Percentiles rank a stretch among this genome's conserved stretches.
phyloP scores from a whole-genome alignment of 2,113 vertebrate species.

The Austrofundulus limnaeus region DNA sequence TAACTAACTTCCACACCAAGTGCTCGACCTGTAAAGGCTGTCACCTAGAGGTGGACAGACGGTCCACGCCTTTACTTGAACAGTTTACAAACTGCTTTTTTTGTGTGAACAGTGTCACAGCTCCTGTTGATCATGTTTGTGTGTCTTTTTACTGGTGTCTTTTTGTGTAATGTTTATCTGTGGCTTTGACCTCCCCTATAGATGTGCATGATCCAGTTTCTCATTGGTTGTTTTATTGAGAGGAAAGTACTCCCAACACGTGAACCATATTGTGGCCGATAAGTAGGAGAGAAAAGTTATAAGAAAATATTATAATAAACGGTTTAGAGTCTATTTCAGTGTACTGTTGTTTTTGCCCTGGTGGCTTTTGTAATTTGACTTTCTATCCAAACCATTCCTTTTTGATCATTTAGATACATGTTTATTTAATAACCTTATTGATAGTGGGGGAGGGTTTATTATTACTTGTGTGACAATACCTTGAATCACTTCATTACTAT shows the following conservation, averaged over 20 bases:
- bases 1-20: conserved; percentile 49
- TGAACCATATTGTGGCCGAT: conserved; percentile 48
- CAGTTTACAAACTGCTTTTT: conserved; percentile 63
- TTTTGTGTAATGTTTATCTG: conserved; percentile 57
- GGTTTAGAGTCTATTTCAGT: conserved; percentile 32
- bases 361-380: background rate
- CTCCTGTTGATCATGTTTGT: conserved; percentile 48
- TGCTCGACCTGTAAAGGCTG: conserved; percentile 53
- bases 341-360: background rate
- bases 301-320: conserved; percentile 74
- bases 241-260: conserved; percentile 48
- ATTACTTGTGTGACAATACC: conserved; percentile 53
- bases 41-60: conserved; percentile 42
- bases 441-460: conserved; percentile 16
- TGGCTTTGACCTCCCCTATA: conserved; percentile 59
- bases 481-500: conserved; percentile 42
- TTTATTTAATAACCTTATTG: background rate
- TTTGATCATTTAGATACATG: too few relatives aligned
- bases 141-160: conserved; percentile 53
- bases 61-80: conserved; percentile 67
- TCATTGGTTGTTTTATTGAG: conserved; percentile 13
- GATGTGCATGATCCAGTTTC: conserved; percentile 42
- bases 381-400: background rate
- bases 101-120: conserved; percentile 49
- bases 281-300: conserved; percentile 30